Percentiles rank a stretch among this genome's conserved stretches.
Conservation (phyloP, 2,113 vertebrate species). For the Motacilla tschutschensis region DNA sequence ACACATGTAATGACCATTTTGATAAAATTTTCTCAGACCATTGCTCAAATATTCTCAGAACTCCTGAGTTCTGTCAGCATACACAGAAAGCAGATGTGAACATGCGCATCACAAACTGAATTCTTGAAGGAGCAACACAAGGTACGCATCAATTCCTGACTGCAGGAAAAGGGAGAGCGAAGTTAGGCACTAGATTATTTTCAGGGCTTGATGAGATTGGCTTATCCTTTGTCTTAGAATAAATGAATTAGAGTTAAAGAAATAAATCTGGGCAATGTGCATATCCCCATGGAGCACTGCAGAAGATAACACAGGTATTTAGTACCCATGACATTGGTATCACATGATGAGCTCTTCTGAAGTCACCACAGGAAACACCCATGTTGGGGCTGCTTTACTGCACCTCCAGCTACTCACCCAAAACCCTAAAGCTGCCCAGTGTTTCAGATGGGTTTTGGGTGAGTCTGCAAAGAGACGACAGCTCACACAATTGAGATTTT, state of each 20-base stretch:
- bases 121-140: neutral
- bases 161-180: neutral
- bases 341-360: accelerated
- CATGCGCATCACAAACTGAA: neutral
- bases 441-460: neutral
- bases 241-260: neutral
- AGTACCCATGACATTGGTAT: neutral
- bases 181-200: neutral
- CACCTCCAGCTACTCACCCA: neutral
- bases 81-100: neutral
- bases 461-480: neutral
- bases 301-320: neutral
- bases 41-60: neutral
- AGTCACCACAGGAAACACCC: accelerated
- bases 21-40: neutral
- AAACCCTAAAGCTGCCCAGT: neutral
- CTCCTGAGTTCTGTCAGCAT: neutral
- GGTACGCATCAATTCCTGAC: accelerated
- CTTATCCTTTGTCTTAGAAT: neutral
- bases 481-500: neutral
- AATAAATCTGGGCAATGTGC: neutral
- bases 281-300: neutral
- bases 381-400: accelerated
- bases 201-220: neutral
- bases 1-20: neutral